Conservation (phyloP, 2,113 vertebrate species). For the Raja brachyura region DNA sequence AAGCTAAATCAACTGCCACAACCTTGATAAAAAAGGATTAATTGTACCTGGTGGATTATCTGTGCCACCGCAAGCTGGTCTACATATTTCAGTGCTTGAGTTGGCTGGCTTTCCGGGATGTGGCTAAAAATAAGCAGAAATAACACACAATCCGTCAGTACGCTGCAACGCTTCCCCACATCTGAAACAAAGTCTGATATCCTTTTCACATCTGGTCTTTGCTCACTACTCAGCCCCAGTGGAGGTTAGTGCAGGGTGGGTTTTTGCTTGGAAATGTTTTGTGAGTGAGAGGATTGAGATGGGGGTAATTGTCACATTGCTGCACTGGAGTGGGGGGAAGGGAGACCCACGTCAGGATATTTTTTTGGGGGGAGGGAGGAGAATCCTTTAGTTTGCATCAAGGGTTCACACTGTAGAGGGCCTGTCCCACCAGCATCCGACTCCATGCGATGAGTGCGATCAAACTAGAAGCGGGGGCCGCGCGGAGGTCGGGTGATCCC, state of each 20-base stretch:
- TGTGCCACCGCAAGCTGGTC: conserved; percentile 90
- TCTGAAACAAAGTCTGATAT: not conserved
- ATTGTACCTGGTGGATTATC: conserved; percentile 91
- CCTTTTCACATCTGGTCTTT: not conserved
- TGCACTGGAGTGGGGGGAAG: not conserved
- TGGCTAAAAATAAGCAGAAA: conserved; percentile 49
- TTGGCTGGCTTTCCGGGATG: conserved; percentile 48
- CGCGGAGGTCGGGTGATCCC: no score
- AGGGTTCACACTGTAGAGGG: no score
- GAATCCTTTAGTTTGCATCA: not conserved
- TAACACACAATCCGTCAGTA: not conserved
- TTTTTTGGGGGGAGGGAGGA: not conserved
- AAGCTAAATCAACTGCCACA: conserved; percentile 17
- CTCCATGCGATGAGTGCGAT: no score
- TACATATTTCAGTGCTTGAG: conserved; percentile 64
- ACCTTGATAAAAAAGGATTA: not conserved
- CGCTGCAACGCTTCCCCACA: not conserved
- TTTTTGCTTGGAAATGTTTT: not conserved
- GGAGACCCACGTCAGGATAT: no score
- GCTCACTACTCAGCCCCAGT: not conserved
- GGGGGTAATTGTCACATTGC: not conserved
- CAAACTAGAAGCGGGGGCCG: no score
- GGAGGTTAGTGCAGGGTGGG: not conserved
- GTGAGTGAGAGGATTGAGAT: no score
- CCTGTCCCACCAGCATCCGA: no score